phyloP scores from a whole-genome alignment of 2,113 vertebrate species.

The Odobenus rosmarus region DNA sequence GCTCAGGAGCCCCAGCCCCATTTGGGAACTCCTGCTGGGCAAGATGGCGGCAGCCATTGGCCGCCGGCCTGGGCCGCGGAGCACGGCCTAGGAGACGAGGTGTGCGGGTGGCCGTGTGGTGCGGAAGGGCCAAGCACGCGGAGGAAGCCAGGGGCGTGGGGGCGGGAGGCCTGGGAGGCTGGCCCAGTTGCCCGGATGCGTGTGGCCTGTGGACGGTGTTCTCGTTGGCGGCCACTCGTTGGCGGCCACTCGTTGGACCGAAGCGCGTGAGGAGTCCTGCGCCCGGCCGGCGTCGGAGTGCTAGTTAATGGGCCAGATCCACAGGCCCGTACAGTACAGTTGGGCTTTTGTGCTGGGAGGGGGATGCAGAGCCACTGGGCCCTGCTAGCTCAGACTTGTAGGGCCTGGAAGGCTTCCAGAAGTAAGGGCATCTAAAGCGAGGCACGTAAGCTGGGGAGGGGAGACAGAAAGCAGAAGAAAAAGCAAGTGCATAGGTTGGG shows the following conservation, averaged over 20 bases:
- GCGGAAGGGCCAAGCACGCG: rapidly evolving
- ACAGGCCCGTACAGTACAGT: rapidly evolving
- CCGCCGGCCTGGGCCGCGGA: rapidly evolving
- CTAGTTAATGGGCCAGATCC: rapidly evolving
- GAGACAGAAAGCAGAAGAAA: not conserved
- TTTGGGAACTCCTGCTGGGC: not conserved
- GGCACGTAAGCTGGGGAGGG: not conserved
- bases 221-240: not conserved
- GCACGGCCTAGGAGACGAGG: rapidly evolving
- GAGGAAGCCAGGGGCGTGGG: rapidly evolving
- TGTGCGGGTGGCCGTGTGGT: rapidly evolving
- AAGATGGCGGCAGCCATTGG: slow-evolving; percentile 60
- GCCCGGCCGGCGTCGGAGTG: rapidly evolving
- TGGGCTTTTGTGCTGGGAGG: not conserved
- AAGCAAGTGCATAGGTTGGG: not conserved
- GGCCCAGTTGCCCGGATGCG: rapidly evolving
- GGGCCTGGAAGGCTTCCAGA: not conserved
- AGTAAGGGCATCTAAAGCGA: not conserved
- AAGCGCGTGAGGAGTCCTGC: rapidly evolving
- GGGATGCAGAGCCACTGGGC: not conserved
- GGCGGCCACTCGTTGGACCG: not conserved
- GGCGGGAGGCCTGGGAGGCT: no score
- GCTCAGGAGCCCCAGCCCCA: not conserved
- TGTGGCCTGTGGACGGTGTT: rapidly evolving
- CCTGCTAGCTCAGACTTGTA: not conserved